Evolutionary conservation across 2,113 vertebrate genomes (phyloP).

Genomic region (Nothobranchius kuhntae): DNA sequence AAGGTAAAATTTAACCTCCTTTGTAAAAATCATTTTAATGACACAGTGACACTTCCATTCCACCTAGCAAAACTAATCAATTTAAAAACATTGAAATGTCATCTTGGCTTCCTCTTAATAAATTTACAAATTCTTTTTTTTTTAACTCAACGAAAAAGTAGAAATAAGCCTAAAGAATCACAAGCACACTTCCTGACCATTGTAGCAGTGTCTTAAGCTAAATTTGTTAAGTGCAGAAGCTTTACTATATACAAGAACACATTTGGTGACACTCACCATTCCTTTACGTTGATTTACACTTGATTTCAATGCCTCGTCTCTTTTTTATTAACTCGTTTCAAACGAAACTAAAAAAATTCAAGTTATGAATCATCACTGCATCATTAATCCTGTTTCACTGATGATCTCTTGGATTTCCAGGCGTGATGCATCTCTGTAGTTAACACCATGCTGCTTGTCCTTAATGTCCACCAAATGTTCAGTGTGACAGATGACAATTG

Average conservation of each 20-base stretch:
- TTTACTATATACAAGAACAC: constrained; percentile 52
- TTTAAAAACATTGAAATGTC: not conserved
- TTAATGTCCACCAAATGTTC: too few relatives aligned
- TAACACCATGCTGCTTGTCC: too few relatives aligned
- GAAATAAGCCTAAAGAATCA: constrained; percentile 15
- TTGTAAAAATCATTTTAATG: too few relatives aligned
- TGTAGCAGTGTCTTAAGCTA: constrained; percentile 9
- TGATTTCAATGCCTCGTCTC: not conserved
- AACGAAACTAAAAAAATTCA: not conserved
- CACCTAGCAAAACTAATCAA: not conserved
- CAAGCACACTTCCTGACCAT: constrained; percentile 10
- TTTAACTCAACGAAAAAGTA: not conserved
- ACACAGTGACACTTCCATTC: not conserved
- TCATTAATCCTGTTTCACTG: not conserved
- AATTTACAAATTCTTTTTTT: too few relatives aligned
- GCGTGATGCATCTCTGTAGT: too few relatives aligned
- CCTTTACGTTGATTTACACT: not conserved
- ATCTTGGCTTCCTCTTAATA: not conserved
- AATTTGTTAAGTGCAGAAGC: constrained; percentile 37
- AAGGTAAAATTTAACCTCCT: too few relatives aligned
- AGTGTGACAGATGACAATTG: too few relatives aligned
- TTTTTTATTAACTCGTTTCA: not conserved
- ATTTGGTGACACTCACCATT: not conserved
- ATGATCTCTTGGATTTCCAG: not conserved
- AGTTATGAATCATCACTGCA: too few relatives aligned